phyloP scores from a whole-genome alignment of 2,797 vertebrate species.

The Sebastes itinus region DNA sequence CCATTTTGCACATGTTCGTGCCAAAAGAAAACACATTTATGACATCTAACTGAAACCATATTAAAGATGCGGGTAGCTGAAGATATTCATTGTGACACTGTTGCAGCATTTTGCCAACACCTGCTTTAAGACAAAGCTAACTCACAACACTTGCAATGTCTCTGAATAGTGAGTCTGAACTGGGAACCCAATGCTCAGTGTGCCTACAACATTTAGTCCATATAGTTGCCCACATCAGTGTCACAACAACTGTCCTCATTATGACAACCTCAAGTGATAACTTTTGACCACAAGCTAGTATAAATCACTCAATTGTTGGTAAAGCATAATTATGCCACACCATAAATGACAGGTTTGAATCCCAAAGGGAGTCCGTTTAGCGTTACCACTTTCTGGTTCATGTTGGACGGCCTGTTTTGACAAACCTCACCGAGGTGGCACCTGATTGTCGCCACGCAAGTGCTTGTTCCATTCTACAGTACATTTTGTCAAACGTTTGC shows the following conservation, averaged over 20 bases:
- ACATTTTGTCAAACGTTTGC: background rate
- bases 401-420: background rate
- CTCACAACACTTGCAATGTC: background rate
- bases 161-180: background rate
- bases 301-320: background rate
- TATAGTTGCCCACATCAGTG: background rate
- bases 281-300: background rate
- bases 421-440: background rate
- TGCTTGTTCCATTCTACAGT: background rate
- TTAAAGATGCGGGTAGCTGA: background rate
- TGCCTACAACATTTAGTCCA: background rate
- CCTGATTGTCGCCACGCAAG: background rate
- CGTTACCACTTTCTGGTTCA: background rate
- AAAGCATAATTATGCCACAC: background rate
- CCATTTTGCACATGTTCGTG: background rate
- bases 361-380: background rate
- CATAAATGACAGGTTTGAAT: background rate
- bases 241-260: background rate
- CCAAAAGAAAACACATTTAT: background rate
- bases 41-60: background rate
- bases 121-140: constrained; percentile 2
- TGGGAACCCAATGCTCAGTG: background rate
- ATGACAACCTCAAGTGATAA: background rate
- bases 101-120: constrained; percentile 1
- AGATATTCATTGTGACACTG: background rate